Conservation (phyloP, 2,888 invertebrate genomes). For the Epinotia brunnichana region DNA sequence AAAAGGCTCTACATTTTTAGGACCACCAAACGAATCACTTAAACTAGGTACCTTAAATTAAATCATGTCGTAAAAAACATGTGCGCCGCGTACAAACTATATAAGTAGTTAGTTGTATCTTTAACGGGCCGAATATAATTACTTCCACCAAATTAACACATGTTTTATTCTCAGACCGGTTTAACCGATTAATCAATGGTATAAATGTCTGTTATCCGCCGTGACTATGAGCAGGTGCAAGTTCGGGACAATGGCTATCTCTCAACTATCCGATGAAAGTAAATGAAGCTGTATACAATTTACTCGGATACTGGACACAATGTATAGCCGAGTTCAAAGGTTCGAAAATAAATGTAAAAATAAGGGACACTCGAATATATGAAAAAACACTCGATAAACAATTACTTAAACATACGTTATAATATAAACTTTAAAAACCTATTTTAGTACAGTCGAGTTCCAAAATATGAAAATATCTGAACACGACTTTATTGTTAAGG, state of each 20-base stretch:
- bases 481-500: no score
- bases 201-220: slow-evolving; percentile 30
- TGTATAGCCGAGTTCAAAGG: neutral
- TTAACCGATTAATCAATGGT: slow-evolving; percentile 37
- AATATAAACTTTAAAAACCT: no score
- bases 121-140: slow-evolving; percentile 36
- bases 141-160: slow-evolving; percentile 39
- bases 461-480: no score
- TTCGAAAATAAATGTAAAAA: neutral
- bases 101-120: slow-evolving; percentile 5
- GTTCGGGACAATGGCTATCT: slow-evolving; percentile 20
- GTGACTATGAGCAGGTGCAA: slow-evolving; percentile 38
- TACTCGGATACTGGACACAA: neutral
- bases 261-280: slow-evolving; percentile 6
- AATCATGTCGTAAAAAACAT: slow-evolving; percentile 2
- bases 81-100: neutral
- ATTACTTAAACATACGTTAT: no score
- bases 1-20: no score
- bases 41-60: no score
- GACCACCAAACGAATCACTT: no score
- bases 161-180: slow-evolving; percentile 41
- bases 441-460: no score
- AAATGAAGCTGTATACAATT: slow-evolving; percentile 4
- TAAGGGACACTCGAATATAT: no score
- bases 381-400: no score